Conservation (phyloP, 2,888 invertebrate species). For the Himalopsyche japonica region DNA sequence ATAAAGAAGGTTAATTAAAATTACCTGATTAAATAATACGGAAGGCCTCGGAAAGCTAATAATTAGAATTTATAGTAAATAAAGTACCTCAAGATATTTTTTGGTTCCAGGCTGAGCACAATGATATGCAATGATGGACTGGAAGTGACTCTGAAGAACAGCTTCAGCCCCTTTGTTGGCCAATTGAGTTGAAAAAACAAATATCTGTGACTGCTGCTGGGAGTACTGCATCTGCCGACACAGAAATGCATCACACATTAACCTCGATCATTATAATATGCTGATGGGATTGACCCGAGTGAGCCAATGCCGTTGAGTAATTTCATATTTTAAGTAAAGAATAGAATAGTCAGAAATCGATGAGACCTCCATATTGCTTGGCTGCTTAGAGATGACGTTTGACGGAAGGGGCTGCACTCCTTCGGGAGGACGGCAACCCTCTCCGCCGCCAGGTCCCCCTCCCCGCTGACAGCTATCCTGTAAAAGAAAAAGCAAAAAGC, state of each 20-base stretch:
- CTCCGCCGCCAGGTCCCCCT: conserved; percentile 56
- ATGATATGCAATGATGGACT: conserved; percentile 92
- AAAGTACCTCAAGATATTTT: conserved; percentile 84
- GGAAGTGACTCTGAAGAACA: conserved; percentile 85
- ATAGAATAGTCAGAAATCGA: neutral
- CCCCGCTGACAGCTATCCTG: conserved; percentile 49
- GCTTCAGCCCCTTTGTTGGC: conserved; percentile 95
- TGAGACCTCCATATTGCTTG: conserved; percentile 75
- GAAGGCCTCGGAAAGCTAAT: neutral
- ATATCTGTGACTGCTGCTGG: conserved; percentile 97
- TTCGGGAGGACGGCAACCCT: conserved; percentile 53
- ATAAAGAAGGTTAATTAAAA: too few species aligned
- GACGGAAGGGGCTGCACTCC: conserved; percentile 74
- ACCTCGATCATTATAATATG: neutral
- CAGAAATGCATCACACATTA: conserved; percentile 5
- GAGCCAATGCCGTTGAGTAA: too few species aligned
- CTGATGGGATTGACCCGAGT: too few species aligned
- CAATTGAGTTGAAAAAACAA: conserved; percentile 92
- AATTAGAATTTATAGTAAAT: neutral
- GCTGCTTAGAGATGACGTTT: conserved; percentile 77
- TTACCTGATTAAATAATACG: neutral
- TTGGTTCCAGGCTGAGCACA: conserved; percentile 95
- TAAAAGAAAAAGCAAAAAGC: neutral
- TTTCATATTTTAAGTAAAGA: too few species aligned
- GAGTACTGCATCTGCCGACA: conserved; percentile 62